Evolutionary conservation across 2,888 invertebrate species (phyloP).

Genomic region (Strigamia crassipes): DNA sequence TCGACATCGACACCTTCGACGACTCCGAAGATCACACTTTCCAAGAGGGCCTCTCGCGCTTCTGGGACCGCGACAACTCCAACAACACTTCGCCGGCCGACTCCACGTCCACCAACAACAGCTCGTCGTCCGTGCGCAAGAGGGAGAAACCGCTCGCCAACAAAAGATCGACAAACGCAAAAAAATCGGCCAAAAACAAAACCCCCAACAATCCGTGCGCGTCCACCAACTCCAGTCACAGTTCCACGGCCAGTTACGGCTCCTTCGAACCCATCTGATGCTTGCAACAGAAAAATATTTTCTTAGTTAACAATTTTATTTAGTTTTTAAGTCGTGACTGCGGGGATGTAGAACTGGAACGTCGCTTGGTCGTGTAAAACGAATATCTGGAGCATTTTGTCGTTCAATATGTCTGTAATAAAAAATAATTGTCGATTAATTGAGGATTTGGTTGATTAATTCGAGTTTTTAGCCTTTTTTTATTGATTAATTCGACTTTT

Average conservation of each 20-base stretch:
- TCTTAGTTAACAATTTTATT: background rate
- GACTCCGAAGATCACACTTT: slow-evolving; percentile 48
- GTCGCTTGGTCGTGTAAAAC: slow-evolving; percentile 75
- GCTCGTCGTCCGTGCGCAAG: slow-evolving; percentile 42
- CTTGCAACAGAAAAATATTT: too few species aligned
- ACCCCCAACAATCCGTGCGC: background rate
- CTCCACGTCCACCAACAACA: slow-evolving; percentile 50
- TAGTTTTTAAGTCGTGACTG: slow-evolving; percentile 63
- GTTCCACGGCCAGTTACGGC: slow-evolving; percentile 39
- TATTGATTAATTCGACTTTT: background rate
- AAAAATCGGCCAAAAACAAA: slow-evolving; percentile 41
- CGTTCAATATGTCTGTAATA: slow-evolving; percentile 70
- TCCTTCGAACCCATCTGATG: slow-evolving; percentile 46
- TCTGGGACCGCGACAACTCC: slow-evolving; percentile 49
- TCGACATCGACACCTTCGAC: slow-evolving; percentile 50
- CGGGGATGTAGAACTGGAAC: slow-evolving; percentile 80
- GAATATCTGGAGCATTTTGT: slow-evolving; percentile 74
- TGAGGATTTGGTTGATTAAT: background rate
- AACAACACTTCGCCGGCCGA: slow-evolving; percentile 50
- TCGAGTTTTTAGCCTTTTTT: background rate
- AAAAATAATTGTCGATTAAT: too few species aligned
- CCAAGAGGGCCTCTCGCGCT: slow-evolving; percentile 46
- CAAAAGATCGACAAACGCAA: slow-evolving; percentile 6
- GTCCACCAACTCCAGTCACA: slow-evolving; percentile 43
- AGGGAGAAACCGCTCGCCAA: slow-evolving; percentile 11